These are phyloP conservation scores for Spodoptera frugiperda DNA, from an alignment of 1,140 invertebrate species.

Conservation along the genomic window DNA sequence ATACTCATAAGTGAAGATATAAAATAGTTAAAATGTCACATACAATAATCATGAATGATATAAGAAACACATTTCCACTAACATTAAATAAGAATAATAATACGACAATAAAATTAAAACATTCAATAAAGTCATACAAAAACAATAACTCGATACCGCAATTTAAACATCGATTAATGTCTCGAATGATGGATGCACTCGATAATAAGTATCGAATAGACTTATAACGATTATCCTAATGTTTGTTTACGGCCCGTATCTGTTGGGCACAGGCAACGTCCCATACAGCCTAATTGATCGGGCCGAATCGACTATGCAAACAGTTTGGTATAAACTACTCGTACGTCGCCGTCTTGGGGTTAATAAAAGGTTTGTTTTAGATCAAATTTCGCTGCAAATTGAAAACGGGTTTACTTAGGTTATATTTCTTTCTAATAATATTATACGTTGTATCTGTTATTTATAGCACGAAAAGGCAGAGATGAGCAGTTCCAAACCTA, in stretches of 20 bases:
- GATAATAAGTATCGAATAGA: conserved; percentile 59
- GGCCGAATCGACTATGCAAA: conserved; percentile 5
- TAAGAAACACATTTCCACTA: no score
- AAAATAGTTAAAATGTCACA: no score
- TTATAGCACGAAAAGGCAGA: no score
- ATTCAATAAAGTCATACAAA: neutral
- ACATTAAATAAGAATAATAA: no score
- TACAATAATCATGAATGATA: no score
- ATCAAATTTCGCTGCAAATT: neutral
- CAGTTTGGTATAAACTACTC: conserved; percentile 1
- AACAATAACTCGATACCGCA: conserved; percentile 17
- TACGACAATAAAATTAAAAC: neutral
- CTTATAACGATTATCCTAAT: conserved; percentile 63
- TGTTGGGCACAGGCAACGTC: neutral
- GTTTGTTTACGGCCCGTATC: conserved; percentile 52
- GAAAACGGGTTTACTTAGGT: neutral
- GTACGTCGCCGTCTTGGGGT: neutral
- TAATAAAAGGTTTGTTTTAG: conserved; percentile 11
- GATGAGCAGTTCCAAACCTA: no score
- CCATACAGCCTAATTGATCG: conserved; percentile 48
- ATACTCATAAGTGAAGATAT: no score
- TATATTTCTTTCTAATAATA: no score
- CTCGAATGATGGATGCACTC: conserved; percentile 60
- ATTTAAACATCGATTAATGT: conserved; percentile 51
- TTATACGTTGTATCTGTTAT: no score